Evolutionary conservation across 2,797 vertebrate species (phyloP).

Genomic region (Neomorphus geoffroyi): DNA sequence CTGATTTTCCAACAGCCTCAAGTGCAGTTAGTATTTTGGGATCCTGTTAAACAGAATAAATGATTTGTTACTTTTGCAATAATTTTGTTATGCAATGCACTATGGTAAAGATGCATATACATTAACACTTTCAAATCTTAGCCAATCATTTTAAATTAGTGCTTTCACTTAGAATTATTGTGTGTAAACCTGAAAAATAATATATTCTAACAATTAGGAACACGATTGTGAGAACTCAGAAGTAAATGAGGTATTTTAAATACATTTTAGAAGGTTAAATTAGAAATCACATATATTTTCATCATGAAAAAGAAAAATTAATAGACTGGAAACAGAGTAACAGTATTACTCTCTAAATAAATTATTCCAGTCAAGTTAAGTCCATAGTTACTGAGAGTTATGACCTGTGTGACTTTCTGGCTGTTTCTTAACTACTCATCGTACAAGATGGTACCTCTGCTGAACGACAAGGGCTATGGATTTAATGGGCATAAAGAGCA

Average conservation of each 20-base stretch:
- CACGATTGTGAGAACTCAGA: not conserved
- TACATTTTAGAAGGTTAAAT: not conserved
- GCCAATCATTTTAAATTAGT: not conserved
- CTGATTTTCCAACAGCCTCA: conserved; percentile 89
- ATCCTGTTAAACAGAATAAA: conserved; percentile 82
- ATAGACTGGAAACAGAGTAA: not conserved
- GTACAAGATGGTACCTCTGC: not conserved
- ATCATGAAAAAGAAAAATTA: not conserved
- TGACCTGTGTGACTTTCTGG: not conserved
- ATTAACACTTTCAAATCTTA: not conserved
- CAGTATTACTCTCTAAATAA: not conserved
- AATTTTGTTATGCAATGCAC: not conserved
- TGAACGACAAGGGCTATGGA: not conserved
- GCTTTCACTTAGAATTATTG: not conserved
- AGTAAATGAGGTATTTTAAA: not conserved
- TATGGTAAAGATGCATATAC: not conserved
- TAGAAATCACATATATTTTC: not conserved
- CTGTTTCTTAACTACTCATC: not conserved
- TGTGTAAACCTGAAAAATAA: not conserved
- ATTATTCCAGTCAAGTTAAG: not conserved
- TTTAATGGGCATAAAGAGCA: not conserved
- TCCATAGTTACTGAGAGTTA: not conserved
- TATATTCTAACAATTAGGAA: not conserved
- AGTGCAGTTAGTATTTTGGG: conserved; percentile 93
- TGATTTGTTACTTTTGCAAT: conserved; percentile 19